Base-by-base conservation (phyloP, 2,888 invertebrate genomes). In the Margaritifera margaritifera region DNA sequence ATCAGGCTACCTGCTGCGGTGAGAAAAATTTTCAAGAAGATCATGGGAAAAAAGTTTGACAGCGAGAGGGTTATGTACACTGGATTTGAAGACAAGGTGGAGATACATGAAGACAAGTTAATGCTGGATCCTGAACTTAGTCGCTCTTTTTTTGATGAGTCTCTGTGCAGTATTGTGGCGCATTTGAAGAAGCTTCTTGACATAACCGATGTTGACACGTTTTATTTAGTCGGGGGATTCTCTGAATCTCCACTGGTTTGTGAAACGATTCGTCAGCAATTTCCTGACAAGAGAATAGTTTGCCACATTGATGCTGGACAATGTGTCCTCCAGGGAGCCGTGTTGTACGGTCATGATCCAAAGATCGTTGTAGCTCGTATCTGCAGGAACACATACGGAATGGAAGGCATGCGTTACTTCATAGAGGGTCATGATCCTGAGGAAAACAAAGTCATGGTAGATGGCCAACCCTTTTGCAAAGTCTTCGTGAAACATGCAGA, bases 151-250 rank as follows among this genome's bases (percentile, higher is more conserved):
- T 72, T 68, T 51, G 53, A 56, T 6, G 66, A 63, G 0, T 60
- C 63, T 24, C 59, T 72, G 19, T 20, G 62, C 27, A 68, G 64
- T 25, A 68, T 72, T 19, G 24, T 63, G 18, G 20, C 22, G 20
- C 72, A 72, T 60, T 54, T 62, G 52, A 19, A 42, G 11, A 27
- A 62, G n/a, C 25, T 68, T 42, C 52, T 72, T 4, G 50, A 24
- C 4, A 51, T 24, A 6, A 31, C 66, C 15, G 56, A 59, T 20
- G 54, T 27, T 5, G 5, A 6, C 19, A 56, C 59, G 19, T n/a
- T 72, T 1, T 20, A 54, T 25, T 55, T 72, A 25, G 68, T 72
- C 31, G 72, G 72, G 2, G 72, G 72, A 6, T 72, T 72, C 54
- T 53, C 72, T 18, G 72, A 72, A 24, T 68, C 63, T n/a, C 60